Conservation (phyloP, 2,888 invertebrate species). For the Philonicus albiceps region DNA sequence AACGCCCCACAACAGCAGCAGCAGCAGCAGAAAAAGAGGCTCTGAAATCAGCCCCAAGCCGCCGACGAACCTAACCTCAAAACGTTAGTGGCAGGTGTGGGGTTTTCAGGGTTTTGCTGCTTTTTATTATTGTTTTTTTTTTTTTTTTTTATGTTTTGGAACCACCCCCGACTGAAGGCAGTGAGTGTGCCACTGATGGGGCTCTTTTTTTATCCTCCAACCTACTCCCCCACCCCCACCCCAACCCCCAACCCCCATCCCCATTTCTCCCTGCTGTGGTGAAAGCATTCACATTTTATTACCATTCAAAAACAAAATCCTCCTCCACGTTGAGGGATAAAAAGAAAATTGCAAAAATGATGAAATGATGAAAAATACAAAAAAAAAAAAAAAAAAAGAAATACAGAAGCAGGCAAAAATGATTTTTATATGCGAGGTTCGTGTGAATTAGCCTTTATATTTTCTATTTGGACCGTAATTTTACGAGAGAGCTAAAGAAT, state of each 20-base stretch:
- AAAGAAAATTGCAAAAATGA: not conserved
- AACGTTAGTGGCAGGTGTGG: not conserved
- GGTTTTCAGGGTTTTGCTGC: not conserved
- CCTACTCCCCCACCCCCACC: too few relatives aligned
- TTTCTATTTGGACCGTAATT: slow-evolving; percentile 40
- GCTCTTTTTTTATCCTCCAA: not conserved
- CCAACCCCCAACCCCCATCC: too few relatives aligned
- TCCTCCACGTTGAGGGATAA: not conserved
- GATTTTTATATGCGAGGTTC: slow-evolving; percentile 15
- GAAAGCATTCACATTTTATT: slow-evolving; percentile 33
- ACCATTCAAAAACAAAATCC: slow-evolving; percentile 5
- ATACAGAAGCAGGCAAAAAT: not conserved
- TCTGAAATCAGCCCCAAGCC: not conserved
- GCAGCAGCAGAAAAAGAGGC: not conserved
- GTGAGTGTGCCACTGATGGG: slow-evolving; percentile 7
- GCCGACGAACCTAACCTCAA: not conserved
- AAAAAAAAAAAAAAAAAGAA: not conserved
- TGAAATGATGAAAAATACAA: not conserved
- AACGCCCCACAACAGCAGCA: not conserved
- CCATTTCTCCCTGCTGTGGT: not conserved
- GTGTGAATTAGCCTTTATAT: slow-evolving; percentile 27
- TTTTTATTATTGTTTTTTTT: too few relatives aligned
- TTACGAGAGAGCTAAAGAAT: slow-evolving; percentile 15
- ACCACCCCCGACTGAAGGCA: not conserved
- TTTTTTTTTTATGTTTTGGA: too few relatives aligned